Conservation (phyloP, 64 coral and sea anemone genomes). For the Actinia tenebrosa region DNA sequence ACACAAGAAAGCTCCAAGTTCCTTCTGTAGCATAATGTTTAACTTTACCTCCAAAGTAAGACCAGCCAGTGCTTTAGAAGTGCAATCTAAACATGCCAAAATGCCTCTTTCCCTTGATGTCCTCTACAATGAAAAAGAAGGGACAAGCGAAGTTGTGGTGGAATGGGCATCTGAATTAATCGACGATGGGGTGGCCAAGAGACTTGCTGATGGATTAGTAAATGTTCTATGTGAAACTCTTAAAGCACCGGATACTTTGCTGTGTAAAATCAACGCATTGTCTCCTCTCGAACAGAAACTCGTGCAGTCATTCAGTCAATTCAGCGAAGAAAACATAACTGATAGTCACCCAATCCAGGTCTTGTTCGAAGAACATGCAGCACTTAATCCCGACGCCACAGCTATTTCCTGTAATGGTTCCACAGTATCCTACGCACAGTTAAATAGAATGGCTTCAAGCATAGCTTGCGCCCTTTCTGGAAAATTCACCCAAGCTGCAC, state of each 20-base stretch:
- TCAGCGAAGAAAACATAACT: background rate
- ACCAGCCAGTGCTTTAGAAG: background rate
- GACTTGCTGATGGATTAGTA: background rate
- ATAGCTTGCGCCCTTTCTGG: background rate
- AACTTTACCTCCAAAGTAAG: background rate
- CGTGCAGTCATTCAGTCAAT: background rate
- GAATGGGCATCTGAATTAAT: background rate
- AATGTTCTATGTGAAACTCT: background rate
- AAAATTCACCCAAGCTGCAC: background rate
- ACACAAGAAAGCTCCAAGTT: background rate
- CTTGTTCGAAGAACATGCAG: background rate
- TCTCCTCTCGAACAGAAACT: background rate
- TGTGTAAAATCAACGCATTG: background rate
- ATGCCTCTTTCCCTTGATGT: background rate
- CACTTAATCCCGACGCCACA: background rate
- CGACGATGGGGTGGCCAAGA: slow-evolving; percentile 3
- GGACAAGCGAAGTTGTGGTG: background rate
- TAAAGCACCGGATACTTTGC: background rate
- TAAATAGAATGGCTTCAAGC: background rate
- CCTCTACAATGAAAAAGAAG: background rate
- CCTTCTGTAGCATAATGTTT: background rate
- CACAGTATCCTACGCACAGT: background rate
- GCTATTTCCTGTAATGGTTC: background rate
- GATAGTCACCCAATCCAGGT: background rate
- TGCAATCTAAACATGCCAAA: slow-evolving; percentile 2